Evolutionary conservation across 2,113 vertebrate species (phyloP).

Genomic region (Carollia perspicillata): DNA sequence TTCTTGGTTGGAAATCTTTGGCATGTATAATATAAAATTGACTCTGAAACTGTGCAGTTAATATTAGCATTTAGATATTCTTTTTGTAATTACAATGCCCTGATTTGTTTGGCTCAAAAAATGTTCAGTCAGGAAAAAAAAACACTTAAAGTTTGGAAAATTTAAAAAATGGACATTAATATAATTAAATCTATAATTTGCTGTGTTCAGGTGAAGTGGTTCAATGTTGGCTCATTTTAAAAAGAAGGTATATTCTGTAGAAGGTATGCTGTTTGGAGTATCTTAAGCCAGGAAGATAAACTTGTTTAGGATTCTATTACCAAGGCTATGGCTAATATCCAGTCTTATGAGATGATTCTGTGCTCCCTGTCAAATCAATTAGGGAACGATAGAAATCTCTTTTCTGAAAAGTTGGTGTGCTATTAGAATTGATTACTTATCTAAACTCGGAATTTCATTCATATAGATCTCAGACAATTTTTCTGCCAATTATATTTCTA

Average conservation of each 20-base stretch:
- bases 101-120: slow-evolving; percentile 68
- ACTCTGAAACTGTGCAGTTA: slow-evolving; percentile 74
- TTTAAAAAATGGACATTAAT: not conserved
- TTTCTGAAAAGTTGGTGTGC: not conserved
- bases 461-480: not conserved
- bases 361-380: not conserved
- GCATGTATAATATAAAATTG: slow-evolving; percentile 72
- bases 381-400: not conserved
- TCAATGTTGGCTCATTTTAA: not conserved
- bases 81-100: slow-evolving; percentile 70
- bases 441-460: not conserved
- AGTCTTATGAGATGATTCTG: not conserved
- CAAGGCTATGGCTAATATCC: not conserved
- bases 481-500: not conserved
- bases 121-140: not conserved
- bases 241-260: not conserved
- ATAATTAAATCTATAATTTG: not conserved
- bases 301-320: not conserved
- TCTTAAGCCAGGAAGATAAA: not conserved
- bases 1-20: slow-evolving; percentile 74
- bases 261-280: not conserved
- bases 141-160: not conserved
- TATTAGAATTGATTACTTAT: not conserved
- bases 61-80: slow-evolving; percentile 73
- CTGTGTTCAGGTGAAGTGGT: not conserved